Base-by-base conservation (phyloP, 2,797 vertebrate species). In the Megalops cyprinoides region DNA sequence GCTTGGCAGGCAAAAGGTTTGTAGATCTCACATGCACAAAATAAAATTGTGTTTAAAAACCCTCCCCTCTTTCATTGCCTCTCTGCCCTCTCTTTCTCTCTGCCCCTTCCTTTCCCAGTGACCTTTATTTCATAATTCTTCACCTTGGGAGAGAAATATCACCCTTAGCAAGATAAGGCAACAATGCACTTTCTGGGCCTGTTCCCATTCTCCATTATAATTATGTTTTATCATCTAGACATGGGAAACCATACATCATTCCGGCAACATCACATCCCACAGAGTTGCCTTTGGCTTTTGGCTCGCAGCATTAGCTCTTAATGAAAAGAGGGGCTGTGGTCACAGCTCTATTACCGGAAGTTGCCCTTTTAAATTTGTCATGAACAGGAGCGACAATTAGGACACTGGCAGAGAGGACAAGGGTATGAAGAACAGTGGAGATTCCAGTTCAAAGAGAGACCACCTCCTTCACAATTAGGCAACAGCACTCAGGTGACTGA, bases 181-280 rank as follows among this genome's bases (percentile, higher is more conserved):
- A 77, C 78, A 82, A 76, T 42, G 80, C 67, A 83, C 20, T 10
- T 31, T 83, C 82, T 89, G 89, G 88, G 79, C 58, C 12, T 73
- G 60, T 76, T 87, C 84, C 85, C 80, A 49, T 84, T 88, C 82
- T 85, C 87, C 82, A 86, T 89, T 88, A 85, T 84, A 89, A 91
- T 88, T 84, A 87, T 78, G 51, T 73, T 86, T 88, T 81, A 89
- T 86, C 82, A 82, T 87, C 55, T 80, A 55, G 80, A 82, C 77
- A 78, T 85, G 56, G 79, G 78, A 82, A 78, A 80, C 79, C 31
- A 46, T 79, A 69, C 48, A 88, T 87, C 83, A 83, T 80, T 62
- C 58, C 76, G 58, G 65, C 53, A 20, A 74, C 71, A 79, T 37
- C 56, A 20, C 39, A 74, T 60, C 53, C 73, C 25, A 3, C 18